Base-by-base conservation (phyloP, 2,888 invertebrate genomes). In the Teleogryllus oceanicus region DNA sequence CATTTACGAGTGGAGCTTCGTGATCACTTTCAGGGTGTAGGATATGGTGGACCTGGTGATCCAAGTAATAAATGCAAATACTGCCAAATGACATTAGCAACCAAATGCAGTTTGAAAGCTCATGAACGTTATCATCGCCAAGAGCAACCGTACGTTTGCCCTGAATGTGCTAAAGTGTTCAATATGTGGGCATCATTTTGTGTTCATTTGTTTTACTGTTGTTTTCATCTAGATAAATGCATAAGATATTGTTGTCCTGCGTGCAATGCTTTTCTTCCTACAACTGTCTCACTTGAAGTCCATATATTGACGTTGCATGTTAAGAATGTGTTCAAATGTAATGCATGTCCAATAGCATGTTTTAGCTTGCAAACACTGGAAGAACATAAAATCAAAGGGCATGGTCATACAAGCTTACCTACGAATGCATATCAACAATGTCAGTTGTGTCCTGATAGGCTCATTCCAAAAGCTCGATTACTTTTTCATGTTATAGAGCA, bases 301-400 rank as follows among this genome's bases (percentile, higher is more conserved):
- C 80, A 80, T 50, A 24, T 80, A 18, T 24, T 79, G 24, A 77
- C 75, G 21, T 18, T 11, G 11, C 80, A 80, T 62, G 75, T 80
- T n/a, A 80, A 79, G 49, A 11, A 77, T 79, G 80, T 80, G 12
- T 80, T 74, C 51, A 80, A 80, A 74, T 80, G 80, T 24, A 77
- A 77, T 49, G 79, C 75, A 13, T 80, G 80, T 37, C 77, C 80
- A n/a, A 78, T 80, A 20, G 80, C 79, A 50, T 80, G 80, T 74
- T 80, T 77, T 50, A 79, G 49, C 16, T 21, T 75, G 1, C 21
- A 79, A 12, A 24, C 79, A 49, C 50, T 80, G 62, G 16, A 50
- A 3, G 79, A 80, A 5, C 80, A 80, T 75, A 80, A 80, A 49
- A 11, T 77, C 11, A 79, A 50, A 18, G 24, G 24, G n/a, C 80